phyloP scores from a whole-genome alignment of 1,140 invertebrate genomes.

The Thrips palmi region DNA sequence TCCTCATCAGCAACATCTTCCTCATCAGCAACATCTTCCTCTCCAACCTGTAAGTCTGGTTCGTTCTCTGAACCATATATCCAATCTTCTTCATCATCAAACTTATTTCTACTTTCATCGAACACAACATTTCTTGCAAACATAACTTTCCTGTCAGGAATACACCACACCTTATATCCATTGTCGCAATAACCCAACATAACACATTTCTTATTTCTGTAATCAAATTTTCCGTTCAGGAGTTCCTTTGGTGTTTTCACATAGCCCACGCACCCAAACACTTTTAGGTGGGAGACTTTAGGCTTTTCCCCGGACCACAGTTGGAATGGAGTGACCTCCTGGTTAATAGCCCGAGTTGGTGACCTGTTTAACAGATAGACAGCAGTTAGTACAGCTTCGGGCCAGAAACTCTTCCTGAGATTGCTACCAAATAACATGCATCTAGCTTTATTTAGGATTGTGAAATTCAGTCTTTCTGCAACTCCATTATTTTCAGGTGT shows the following conservation, averaged over 20 bases:
- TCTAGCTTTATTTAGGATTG: constrained; percentile 20
- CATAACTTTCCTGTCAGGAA: no score
- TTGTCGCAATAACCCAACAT: constrained; percentile 10
- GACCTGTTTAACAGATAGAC: constrained; percentile 23
- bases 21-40: no score
- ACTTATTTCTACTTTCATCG: no score
- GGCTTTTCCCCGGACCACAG: constrained; percentile 13
- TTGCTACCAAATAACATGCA: constrained; percentile 19
- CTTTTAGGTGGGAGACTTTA: constrained; percentile 10
- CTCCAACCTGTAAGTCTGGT: no score
- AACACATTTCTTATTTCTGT: constrained; percentile 5
- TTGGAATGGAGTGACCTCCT: constrained; percentile 16
- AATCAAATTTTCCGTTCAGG: constrained; percentile 10
- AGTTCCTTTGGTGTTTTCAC: constrained; percentile 11
- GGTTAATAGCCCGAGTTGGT: no score
- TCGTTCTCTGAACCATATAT: no score
- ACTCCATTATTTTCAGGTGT: constrained; percentile 22
- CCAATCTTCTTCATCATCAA: no score
- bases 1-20: no score
- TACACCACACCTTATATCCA: neutral
- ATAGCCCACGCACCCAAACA: constrained; percentile 13
- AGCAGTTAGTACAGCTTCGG: constrained; percentile 22
- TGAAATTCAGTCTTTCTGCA: constrained; percentile 22
- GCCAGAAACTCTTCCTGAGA: constrained; percentile 22
- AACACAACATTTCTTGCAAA: neutral